Evolutionary conservation across 2,888 invertebrate genomes (phyloP).

Genomic region (Drosophila subquinaria): DNA sequence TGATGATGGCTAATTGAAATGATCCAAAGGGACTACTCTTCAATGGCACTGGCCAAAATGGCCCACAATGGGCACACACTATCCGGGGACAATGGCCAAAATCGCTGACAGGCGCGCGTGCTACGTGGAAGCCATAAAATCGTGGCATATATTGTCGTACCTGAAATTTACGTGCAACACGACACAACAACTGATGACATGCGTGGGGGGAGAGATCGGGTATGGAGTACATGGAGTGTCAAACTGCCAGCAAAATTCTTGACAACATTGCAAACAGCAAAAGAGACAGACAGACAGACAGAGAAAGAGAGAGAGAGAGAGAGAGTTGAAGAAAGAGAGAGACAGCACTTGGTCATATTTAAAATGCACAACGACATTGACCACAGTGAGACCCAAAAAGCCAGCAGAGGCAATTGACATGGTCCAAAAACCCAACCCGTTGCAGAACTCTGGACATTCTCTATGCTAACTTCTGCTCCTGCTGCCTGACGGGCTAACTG

Average conservation of each 20-base stretch:
- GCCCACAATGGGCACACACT: not conserved
- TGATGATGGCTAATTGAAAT: constrained; percentile 35
- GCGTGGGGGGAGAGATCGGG: constrained; percentile 14
- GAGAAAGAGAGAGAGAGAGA: not conserved
- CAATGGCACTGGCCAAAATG: not conserved
- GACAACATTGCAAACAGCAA: constrained; percentile 66
- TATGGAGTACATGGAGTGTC: constrained; percentile 57
- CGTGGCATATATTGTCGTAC: constrained; percentile 75
- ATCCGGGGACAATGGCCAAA: constrained; percentile 41
- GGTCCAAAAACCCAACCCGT: constrained; percentile 21
- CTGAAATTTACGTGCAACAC: constrained; percentile 79
- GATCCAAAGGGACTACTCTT: constrained; percentile 7
- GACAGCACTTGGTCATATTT: constrained; percentile 69
- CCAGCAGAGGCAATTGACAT: constrained; percentile 18
- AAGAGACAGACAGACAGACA: not conserved
- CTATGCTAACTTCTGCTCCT: constrained; percentile 5
- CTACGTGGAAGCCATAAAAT: constrained; percentile 74
- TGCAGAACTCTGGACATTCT: constrained; percentile 26
- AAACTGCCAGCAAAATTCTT: constrained; percentile 69
- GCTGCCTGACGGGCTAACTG: not conserved
- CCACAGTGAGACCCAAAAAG: constrained; percentile 42
- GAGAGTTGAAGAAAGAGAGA: constrained; percentile 7
- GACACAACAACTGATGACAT: constrained; percentile 67
- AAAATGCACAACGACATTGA: constrained; percentile 70
- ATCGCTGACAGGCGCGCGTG: constrained; percentile 68